Evolutionary conservation across 2,888 invertebrate genomes (phyloP).

Genomic region (Scaptomyza caliginosa): DNA sequence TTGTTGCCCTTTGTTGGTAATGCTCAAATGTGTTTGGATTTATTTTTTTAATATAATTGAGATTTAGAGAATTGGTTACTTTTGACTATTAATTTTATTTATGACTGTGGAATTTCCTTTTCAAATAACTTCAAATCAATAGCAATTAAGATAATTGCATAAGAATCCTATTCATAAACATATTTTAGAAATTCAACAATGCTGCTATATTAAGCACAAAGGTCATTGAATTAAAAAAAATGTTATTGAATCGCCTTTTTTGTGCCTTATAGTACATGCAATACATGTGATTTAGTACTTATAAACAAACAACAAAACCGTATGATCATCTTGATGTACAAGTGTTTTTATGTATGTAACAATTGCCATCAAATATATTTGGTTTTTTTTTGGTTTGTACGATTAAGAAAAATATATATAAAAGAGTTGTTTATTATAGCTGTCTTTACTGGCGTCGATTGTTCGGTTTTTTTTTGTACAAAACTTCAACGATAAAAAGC

Average conservation of each 20-base stretch:
- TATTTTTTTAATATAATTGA: neutral
- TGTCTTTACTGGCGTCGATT: neutral
- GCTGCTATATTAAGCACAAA: neutral
- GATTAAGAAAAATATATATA: neutral
- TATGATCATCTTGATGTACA: conserved; percentile 1
- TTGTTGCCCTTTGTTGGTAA: neutral
- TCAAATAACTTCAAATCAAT: neutral
- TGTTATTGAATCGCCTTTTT: conserved; percentile 3
- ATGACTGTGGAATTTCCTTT: neutral
- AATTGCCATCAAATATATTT: conserved; percentile 5
- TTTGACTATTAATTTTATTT: neutral
- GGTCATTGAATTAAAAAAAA: neutral
- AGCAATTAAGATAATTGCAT: neutral
- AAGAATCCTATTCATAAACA: neutral
- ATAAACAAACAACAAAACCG: neutral
- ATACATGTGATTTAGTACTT: conserved; percentile 5
- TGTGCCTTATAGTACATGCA: neutral
- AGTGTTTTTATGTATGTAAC: neutral
- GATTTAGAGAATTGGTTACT: neutral
- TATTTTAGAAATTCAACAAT: neutral
- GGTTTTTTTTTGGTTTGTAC: neutral
- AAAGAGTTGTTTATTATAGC: neutral
- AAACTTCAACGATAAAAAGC: neutral
- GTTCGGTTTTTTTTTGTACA: neutral
- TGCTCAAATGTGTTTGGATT: neutral